A percentile compares a stretch with the other conserved stretches of the same genome.
Evolutionary conservation across 2,888 invertebrate species (phyloP).

Genomic region (Unio delphinus): DNA sequence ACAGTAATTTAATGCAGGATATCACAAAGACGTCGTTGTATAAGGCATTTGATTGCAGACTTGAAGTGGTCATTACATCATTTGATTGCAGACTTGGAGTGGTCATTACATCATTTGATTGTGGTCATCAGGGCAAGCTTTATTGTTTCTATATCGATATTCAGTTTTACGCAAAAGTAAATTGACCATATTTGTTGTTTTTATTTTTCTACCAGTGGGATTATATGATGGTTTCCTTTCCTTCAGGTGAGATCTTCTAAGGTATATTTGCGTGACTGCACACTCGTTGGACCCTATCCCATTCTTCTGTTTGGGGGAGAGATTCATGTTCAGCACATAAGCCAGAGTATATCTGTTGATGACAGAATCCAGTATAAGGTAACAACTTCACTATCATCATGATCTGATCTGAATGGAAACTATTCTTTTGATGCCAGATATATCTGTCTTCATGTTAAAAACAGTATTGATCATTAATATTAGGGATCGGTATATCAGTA

Average conservation of each 20-base stretch:
- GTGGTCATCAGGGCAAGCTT: neutral
- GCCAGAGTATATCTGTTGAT: slow-evolving; percentile 72
- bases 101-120: no score
- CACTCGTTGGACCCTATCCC: slow-evolving; percentile 85
- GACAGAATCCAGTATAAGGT: slow-evolving; percentile 71
- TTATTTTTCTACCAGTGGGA: neutral
- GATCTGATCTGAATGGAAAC: neutral
- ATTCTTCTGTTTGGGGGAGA: slow-evolving; percentile 88
- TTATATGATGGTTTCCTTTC: neutral
- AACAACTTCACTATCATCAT: neutral
- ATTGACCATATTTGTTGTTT: neutral
- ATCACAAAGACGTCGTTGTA: no score
- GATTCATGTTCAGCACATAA: slow-evolving; percentile 68
- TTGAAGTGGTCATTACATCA: no score
- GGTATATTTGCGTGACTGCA: slow-evolving; percentile 84
- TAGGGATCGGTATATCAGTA: no score
- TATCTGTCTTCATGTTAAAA: no score
- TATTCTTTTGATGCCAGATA: no score
- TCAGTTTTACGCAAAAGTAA: neutral
- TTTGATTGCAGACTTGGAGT: no score
- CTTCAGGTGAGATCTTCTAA: slow-evolving; percentile 62
- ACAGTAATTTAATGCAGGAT: no score
- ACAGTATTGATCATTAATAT: no score
- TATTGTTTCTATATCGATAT: neutral
- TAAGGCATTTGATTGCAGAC: no score